phyloP scores from a whole-genome alignment of 2,888 invertebrate species.

The Drosophila paramelanica region DNA sequence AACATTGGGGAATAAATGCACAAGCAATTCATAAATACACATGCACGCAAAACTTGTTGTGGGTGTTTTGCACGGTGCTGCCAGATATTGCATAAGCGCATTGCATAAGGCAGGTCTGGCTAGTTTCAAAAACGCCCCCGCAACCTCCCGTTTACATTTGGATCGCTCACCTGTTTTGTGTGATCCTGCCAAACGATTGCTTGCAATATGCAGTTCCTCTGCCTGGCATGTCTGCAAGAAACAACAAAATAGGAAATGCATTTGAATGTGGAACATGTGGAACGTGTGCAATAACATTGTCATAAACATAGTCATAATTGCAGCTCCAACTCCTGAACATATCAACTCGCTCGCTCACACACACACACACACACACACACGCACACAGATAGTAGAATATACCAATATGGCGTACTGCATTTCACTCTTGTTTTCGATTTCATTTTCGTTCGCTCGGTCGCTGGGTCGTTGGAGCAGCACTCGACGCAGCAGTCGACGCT shows the following conservation, averaged over 20 bases:
- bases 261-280: conserved; percentile 9
- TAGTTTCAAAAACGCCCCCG: background rate
- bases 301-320: conserved; percentile 30
- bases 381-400: conserved; percentile 45
- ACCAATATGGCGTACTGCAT: conserved; percentile 56
- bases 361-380: conserved; percentile 1
- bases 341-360: background rate
- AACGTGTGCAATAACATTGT: conserved; percentile 11
- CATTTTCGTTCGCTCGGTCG: conserved; percentile 65
- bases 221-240: conserved; percentile 70
- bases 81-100: conserved; percentile 8
- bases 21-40: background rate
- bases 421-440: conserved; percentile 78
- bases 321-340: conserved; percentile 15
- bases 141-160: background rate
- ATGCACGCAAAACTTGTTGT: background rate
- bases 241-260: conserved; percentile 4
- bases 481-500: conserved; percentile 28
- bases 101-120: conserved; percentile 5
- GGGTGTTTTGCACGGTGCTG: conserved; percentile 7
- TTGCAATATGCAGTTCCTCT: conserved; percentile 56
- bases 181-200: conserved; percentile 69
- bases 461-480: conserved; percentile 62
- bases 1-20: conserved; percentile 7
- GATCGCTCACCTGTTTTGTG: conserved; percentile 68